Percentiles rank a stretch among this genome's conserved stretches.
These are phyloP conservation scores for Ascaphus truei DNA, from an alignment of 2,113 vertebrate species.

Conservation along the genomic window DNA sequence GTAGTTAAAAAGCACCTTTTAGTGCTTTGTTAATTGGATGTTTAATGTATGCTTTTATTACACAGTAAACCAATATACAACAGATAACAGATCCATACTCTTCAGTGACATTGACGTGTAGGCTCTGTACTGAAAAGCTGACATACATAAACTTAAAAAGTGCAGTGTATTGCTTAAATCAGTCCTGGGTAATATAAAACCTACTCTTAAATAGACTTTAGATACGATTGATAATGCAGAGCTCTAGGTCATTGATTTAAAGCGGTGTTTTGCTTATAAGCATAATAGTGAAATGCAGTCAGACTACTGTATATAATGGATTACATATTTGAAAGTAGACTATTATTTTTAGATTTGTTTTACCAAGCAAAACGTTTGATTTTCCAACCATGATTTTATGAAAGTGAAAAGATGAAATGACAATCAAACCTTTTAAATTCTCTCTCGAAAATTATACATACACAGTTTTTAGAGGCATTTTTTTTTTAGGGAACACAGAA, in stretches of 20 bases:
- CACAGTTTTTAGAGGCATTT: too few species aligned
- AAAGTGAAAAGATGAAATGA: too few species aligned
- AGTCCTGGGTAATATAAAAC: neutral
- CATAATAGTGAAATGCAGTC: neutral
- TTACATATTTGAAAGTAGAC: too few species aligned
- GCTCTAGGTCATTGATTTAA: neutral
- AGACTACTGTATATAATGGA: too few species aligned
- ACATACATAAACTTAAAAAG: neutral
- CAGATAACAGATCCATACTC: slow-evolving; percentile 12
- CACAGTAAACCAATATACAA: neutral
- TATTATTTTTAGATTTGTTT: too few species aligned
- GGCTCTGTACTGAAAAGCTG: neutral
- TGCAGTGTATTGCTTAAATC: neutral
- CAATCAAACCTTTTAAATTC: too few species aligned
- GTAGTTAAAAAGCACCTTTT: neutral
- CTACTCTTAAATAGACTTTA: neutral
- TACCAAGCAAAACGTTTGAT: too few species aligned
- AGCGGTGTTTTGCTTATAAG: neutral
- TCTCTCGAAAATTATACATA: too few species aligned
- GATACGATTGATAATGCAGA: neutral
- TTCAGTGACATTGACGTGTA: slow-evolving; percentile 6
- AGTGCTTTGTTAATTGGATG: slow-evolving; percentile 8
- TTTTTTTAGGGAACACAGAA: too few species aligned
- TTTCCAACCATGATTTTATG: too few species aligned
- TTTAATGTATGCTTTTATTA: slow-evolving; percentile 1